Evolutionary conservation across 37 sponge, comb jelly and placozoan species (phyloP).

Genomic region (Ephydatia muelleri): DNA sequence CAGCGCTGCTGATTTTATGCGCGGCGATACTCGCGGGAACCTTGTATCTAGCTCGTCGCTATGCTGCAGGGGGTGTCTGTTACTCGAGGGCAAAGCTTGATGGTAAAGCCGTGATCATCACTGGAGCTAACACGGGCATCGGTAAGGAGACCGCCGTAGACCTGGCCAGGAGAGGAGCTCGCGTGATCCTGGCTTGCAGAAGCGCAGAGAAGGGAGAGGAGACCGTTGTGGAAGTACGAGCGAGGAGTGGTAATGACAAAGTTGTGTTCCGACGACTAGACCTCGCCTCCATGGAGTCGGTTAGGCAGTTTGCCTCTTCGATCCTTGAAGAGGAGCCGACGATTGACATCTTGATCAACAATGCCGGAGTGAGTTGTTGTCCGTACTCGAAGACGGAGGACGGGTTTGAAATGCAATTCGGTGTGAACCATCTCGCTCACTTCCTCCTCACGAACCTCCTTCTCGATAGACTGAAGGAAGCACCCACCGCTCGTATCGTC

Average conservation of each 20-base stretch:
- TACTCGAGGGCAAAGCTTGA: no score
- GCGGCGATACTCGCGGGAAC: no score
- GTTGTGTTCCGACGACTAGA: conserved; percentile 68
- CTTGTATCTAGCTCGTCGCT: no score
- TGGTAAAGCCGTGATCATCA: no score
- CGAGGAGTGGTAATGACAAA: conserved; percentile 37
- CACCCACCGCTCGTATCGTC: conserved; percentile 67
- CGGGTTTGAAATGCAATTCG: conserved; percentile 86
- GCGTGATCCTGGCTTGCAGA: no score
- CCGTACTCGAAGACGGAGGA: conserved; percentile 70
- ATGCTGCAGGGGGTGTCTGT: no score
- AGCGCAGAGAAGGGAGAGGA: conserved; percentile 54
- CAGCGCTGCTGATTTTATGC: conserved; percentile 85
- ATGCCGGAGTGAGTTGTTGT: conserved; percentile 81
- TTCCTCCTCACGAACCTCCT: conserved; percentile 88
- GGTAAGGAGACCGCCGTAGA: no score
- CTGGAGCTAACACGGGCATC: no score
- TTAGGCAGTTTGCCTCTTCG: conserved; percentile 54
- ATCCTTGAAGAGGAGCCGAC: conserved; percentile 51
- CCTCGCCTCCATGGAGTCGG: conserved; percentile 73
- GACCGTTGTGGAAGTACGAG: conserved; percentile 61
- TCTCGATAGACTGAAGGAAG: conserved; percentile 71
- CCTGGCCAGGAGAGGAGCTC: no score
- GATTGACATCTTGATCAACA: conserved; percentile 90
- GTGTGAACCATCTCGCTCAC: conserved; percentile 89